Conservation (phyloP, 2,888 invertebrate genomes). For the Masnerella sp. region DNA sequence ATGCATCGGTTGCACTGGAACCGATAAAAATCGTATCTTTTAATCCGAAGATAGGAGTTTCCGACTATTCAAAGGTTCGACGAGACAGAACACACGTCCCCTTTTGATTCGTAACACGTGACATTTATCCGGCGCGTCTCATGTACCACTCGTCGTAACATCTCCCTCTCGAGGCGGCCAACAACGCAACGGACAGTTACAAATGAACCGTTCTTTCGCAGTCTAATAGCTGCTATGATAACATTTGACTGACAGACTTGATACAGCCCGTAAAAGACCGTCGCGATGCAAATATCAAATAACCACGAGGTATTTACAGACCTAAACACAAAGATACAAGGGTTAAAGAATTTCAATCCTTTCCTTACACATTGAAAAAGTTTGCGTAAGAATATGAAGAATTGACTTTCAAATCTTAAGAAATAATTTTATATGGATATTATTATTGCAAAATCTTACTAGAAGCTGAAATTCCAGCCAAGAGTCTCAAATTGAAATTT, state of each 20-base stretch:
- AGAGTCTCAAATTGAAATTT: too few species aligned
- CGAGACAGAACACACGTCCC: slow-evolving; percentile 30
- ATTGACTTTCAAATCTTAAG: too few species aligned
- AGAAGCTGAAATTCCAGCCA: too few species aligned
- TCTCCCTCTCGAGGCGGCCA: slow-evolving; percentile 62
- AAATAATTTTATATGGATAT: too few species aligned
- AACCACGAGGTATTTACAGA: slow-evolving; percentile 18
- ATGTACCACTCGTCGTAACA: slow-evolving; percentile 43
- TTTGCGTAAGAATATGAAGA: too few species aligned
- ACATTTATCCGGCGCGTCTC: slow-evolving; percentile 51
- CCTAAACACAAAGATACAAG: background rate
- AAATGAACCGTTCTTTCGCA: slow-evolving; percentile 58
- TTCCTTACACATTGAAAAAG: too few species aligned
- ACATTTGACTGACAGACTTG: slow-evolving; percentile 37
- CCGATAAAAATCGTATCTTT: too few species aligned
- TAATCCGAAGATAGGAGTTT: slow-evolving; percentile 44
- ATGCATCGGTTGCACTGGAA: too few species aligned
- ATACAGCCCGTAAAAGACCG: slow-evolving; percentile 24
- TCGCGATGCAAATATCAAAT: slow-evolving; percentile 31
- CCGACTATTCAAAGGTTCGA: slow-evolving; percentile 16
- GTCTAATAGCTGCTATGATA: slow-evolving; percentile 49
- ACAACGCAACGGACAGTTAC: slow-evolving; percentile 64
- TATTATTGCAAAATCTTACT: too few species aligned
- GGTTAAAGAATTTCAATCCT: too few species aligned
- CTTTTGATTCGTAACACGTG: slow-evolving; percentile 46